These are phyloP conservation scores for Aplocera efformata DNA, from an alignment of 2,888 invertebrate species.

Conservation along the genomic window DNA sequence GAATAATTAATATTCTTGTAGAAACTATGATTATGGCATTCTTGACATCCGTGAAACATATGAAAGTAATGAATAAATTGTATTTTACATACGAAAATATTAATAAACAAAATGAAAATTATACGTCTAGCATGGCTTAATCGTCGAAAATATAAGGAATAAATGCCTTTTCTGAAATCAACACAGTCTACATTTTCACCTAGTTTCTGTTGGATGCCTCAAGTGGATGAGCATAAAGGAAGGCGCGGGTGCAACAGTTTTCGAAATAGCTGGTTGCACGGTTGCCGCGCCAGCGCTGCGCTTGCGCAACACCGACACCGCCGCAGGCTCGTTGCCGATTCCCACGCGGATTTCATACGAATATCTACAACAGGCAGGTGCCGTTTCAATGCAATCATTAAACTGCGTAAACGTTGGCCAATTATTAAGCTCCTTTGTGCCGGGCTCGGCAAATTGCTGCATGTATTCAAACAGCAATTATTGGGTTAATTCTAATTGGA, in stretches of 20 bases:
- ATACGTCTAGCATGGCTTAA: too few species aligned
- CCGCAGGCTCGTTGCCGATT: slow-evolving; percentile 54
- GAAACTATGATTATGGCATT: slow-evolving; percentile 24
- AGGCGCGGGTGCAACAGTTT: slow-evolving; percentile 45
- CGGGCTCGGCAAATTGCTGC: slow-evolving; percentile 16
- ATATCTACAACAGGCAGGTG: slow-evolving; percentile 60
- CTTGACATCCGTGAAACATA: slow-evolving; percentile 19
- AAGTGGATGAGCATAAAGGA: slow-evolving; percentile 18
- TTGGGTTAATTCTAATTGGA: slow-evolving; percentile 22
- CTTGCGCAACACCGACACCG: slow-evolving; percentile 37
- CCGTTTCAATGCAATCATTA: slow-evolving; percentile 56
- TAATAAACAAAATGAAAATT: too few species aligned
- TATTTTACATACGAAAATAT: background rate
- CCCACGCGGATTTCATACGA: slow-evolving; percentile 78
- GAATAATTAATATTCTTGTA: slow-evolving; percentile 19
- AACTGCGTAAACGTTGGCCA: slow-evolving; percentile 47
- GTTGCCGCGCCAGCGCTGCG: slow-evolving; percentile 48
- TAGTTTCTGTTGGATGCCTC: background rate
- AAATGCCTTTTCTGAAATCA: too few species aligned
- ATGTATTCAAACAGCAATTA: slow-evolving; percentile 24
- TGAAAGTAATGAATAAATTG: background rate
- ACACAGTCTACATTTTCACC: background rate
- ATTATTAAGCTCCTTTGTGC: slow-evolving; percentile 44
- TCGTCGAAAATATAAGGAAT: too few species aligned
- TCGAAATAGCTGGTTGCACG: slow-evolving; percentile 39